Conservation (phyloP, 1,140 invertebrate species). For the Caenorhabditis latens region DNA sequence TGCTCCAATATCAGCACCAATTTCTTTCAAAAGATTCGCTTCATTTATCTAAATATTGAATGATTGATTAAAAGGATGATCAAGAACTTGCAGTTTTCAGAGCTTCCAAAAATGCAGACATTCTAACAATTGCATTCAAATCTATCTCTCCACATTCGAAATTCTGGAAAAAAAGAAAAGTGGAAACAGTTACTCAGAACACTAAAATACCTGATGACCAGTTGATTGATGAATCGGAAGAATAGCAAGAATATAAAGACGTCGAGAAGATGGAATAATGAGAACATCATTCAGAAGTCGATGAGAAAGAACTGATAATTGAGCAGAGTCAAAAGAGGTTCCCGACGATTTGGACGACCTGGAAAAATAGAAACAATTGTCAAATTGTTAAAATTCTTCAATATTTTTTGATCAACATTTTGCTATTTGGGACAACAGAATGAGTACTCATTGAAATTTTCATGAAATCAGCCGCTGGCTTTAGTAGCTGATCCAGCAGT, state of each 20-base stretch:
- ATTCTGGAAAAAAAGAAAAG: conserved; percentile 59
- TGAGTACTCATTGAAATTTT: too few species aligned
- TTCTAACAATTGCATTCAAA: conserved; percentile 70
- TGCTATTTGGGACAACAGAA: too few species aligned
- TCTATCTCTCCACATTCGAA: conserved; percentile 72
- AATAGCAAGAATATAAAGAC: conserved; percentile 71
- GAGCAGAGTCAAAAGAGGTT: conserved; percentile 52
- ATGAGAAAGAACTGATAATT: conserved; percentile 69
- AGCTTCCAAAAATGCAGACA: conserved; percentile 70
- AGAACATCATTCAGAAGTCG: conserved; percentile 72
- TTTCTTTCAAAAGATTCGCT: conserved; percentile 4
- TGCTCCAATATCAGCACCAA: conserved; percentile 66
- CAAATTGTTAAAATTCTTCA: not conserved
- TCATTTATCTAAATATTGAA: conserved; percentile 33
- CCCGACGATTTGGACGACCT: conserved; percentile 17
- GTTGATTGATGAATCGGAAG: conserved; percentile 67
- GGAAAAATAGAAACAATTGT: not conserved
- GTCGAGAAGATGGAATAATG: conserved; percentile 70
- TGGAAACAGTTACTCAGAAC: not conserved
- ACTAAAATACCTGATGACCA: conserved; percentile 24
- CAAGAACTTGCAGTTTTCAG: conserved; percentile 60
- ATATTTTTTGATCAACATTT: too few species aligned
- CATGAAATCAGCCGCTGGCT: too few species aligned
- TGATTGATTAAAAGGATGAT: not conserved
- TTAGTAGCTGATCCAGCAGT: too few species aligned